phyloP scores from a whole-genome alignment of 2,113 vertebrate species.

The Chlorodrepanis virens region DNA sequence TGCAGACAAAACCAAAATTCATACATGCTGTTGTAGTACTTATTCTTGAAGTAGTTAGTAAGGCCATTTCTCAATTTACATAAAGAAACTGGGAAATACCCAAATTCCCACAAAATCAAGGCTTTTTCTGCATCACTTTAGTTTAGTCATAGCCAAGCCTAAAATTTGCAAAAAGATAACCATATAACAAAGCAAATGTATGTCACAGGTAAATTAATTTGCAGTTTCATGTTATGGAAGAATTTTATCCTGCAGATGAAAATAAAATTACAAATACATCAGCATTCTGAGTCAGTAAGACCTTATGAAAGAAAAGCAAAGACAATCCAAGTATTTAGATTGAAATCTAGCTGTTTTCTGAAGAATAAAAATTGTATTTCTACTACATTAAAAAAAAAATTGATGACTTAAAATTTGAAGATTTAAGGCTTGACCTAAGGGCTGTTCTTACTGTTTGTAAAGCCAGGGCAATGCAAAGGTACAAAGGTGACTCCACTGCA shows the following conservation, averaged over 20 bases:
- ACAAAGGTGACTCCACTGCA: not conserved
- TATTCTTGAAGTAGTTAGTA: not conserved
- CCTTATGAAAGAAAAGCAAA: not conserved
- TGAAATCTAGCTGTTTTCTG: not conserved
- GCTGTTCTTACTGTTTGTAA: not conserved
- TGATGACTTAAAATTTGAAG: not conserved
- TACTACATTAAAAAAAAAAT: not conserved
- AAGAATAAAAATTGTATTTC: not conserved
- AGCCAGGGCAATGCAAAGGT: not conserved
- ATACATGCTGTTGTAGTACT: not conserved
- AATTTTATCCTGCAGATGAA: not conserved
- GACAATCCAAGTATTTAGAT: not conserved
- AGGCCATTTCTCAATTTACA: not conserved
- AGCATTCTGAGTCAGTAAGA: not conserved
- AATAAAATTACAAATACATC: constrained; percentile 8
- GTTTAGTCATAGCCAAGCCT: not conserved
- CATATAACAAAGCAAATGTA: not conserved
- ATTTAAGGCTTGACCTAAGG: not conserved
- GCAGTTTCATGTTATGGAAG: not conserved
- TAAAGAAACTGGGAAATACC: not conserved
- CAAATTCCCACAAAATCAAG: not conserved
- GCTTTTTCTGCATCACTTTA: not conserved
- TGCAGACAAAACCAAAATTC: not conserved
- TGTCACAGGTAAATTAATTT: not conserved
- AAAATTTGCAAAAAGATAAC: not conserved